A percentile compares a stretch with the other conserved stretches of the same genome.
Conservation (phyloP, 2,113 vertebrate species). For the Tamias sibiricus region DNA sequence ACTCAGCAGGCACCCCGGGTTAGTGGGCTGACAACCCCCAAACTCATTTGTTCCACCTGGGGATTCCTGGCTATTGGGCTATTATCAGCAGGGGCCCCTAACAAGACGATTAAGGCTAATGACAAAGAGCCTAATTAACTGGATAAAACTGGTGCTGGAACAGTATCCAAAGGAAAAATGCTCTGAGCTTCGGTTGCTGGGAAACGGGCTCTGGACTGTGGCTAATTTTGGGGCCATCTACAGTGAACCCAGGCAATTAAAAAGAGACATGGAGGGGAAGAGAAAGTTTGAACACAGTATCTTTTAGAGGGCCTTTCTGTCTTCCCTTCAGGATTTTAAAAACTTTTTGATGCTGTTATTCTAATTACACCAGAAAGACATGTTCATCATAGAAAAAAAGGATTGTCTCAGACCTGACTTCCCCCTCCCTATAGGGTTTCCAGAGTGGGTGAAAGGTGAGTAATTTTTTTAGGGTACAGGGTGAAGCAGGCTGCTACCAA, state of each 20-base stretch:
- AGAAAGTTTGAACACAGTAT: constrained; percentile 69
- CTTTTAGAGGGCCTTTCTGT: constrained; percentile 70
- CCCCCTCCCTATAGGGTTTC: neutral
- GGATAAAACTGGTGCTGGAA: constrained; percentile 84
- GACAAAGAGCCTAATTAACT: constrained; percentile 88
- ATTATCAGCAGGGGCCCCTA: constrained; percentile 81
- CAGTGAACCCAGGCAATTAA: constrained; percentile 60
- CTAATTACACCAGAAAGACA: neutral
- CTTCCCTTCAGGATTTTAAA: neutral
- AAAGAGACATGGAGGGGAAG: constrained; percentile 76
- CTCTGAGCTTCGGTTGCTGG: constrained; percentile 86
- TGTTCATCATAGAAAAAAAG: neutral
- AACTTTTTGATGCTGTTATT: neutral
- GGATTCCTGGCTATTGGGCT: constrained; percentile 78
- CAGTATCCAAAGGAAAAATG: constrained; percentile 86
- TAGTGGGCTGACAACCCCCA: constrained; percentile 45
- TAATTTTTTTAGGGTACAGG: neutral
- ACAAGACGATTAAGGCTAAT: constrained; percentile 85
- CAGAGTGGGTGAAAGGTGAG: neutral
- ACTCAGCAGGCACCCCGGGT: constrained; percentile 41
- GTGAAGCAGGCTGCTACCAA: neutral
- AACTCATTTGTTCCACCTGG: constrained; percentile 72
- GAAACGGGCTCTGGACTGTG: constrained; percentile 84
- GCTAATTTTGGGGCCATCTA: constrained; percentile 84
- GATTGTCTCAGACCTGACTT: neutral